Conservation (phyloP, 2,888 invertebrate species). For the Ochlodes sylvanus region DNA sequence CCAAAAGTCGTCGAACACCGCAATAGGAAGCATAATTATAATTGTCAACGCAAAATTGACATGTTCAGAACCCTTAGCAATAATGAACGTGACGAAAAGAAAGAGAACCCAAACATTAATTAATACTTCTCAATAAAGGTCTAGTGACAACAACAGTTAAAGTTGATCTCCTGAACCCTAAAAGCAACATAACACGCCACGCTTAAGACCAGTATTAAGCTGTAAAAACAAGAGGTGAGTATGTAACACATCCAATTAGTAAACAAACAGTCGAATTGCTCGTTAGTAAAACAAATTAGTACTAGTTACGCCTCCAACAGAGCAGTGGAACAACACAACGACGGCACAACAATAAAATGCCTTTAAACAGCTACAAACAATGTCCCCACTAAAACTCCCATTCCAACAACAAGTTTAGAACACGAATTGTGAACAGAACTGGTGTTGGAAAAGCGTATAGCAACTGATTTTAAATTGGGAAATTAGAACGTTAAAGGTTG, state of each 20-base stretch:
- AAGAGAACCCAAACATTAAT: not conserved
- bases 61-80: too few relatives aligned
- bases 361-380: conserved; percentile 21
- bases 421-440: conserved; percentile 23
- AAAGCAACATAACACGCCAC: not conserved
- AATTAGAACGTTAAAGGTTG: conserved; percentile 1
- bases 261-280: conserved; percentile 23
- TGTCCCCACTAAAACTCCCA: conserved; percentile 13
- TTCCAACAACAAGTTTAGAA: conserved; percentile 18
- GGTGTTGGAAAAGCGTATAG: not conserved
- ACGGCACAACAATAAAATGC: conserved; percentile 27
- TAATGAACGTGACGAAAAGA: too few relatives aligned
- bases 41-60: too few relatives aligned
- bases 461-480: conserved; percentile 7
- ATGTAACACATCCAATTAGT: conserved; percentile 21
- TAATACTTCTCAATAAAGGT: not conserved
- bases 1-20: too few relatives aligned
- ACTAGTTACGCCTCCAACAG: conserved; percentile 22
- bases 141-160: not conserved
- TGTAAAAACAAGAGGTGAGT: not conserved
- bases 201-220: not conserved
- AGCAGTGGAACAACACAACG: conserved; percentile 2
- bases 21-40: too few relatives aligned
- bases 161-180: not conserved
- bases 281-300: conserved; percentile 29